phyloP scores from a whole-genome alignment of 2,113 vertebrate genomes.

The Taurulus bubalis region DNA sequence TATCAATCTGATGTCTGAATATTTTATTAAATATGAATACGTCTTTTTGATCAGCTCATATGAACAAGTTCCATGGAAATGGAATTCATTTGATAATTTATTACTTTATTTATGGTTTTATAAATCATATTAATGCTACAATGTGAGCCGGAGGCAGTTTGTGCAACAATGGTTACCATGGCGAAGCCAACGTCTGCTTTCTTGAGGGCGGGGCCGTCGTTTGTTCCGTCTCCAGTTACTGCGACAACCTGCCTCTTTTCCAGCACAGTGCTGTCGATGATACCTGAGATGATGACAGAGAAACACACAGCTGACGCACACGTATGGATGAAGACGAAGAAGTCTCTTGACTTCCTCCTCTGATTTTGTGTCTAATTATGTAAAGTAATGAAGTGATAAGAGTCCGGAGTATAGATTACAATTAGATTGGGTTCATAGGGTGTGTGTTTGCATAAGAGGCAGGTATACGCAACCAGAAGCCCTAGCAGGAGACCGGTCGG shows the following conservation, averaged over 20 bases:
- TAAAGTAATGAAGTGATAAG: too few species aligned
- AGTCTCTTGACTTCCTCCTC: background rate
- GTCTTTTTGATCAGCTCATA: background rate
- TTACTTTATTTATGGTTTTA: background rate
- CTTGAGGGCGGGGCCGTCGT: slow-evolving; percentile 96
- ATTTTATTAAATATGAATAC: background rate
- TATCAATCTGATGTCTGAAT: background rate
- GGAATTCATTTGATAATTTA: too few species aligned
- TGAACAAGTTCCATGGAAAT: background rate
- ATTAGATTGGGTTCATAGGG: too few species aligned
- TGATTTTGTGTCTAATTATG: too few species aligned
- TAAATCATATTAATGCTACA: background rate
- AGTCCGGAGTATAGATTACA: too few species aligned
- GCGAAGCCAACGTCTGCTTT: slow-evolving; percentile 99
- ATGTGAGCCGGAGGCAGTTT: background rate
- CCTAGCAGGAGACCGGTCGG: too few species aligned
- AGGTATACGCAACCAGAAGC: too few species aligned
- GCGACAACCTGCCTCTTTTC: slow-evolving; percentile 98
- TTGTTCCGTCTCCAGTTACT: slow-evolving; percentile 97
- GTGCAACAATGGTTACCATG: slow-evolving; percentile 88
- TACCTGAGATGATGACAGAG: slow-evolving; percentile 83
- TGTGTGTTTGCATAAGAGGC: too few species aligned
- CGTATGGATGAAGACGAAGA: too few species aligned
- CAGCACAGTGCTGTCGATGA: slow-evolving; percentile 95
- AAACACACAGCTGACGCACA: background rate